Base-by-base conservation (phyloP, 2,797 vertebrate genomes). In the Gallinago stenura region DNA sequence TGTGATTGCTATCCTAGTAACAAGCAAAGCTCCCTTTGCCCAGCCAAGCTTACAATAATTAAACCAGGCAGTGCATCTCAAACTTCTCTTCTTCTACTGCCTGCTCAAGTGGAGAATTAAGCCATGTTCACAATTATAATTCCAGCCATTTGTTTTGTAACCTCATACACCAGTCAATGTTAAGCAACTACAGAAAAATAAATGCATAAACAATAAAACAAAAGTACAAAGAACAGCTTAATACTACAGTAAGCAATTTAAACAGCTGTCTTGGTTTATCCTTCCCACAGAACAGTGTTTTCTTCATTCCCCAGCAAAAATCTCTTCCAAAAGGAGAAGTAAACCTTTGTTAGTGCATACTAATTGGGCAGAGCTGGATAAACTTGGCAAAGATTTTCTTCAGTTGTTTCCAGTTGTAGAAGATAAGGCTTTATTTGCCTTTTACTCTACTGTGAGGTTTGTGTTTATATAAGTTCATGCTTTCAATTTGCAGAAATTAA, bases 231-330 rank as follows among this genome's bases (percentile, higher is more conserved):
- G 66, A 91, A 41, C 62, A 65, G 75, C 78, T 78, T 89, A 84
- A 89, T 92, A 91, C 54, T 81, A 35, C 78, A 51, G 60, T 33
- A 72, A 91, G 84, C 71, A 72, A 81, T 71, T 92, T 60, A 69
- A 92, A 79, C 70, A 89, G 78, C 70, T 95, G 62, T 72, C 78
- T 94, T 46, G 46, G 41, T 94, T 95, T 79, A 78, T 68, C 41
- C 51, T 72, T 73, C 76, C 39, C 89, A 41, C 46, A 83, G 57
- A 43, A 70, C 70, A 87, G 58, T 56, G 53, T 87, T 89, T 89
- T 84, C 57, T 86, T 92, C 87, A 31, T 84, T 92, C 48, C n/a
- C 33, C 53, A 53, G 43, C 61, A 88, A 50, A 33, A 68, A 50
- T 60, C 33, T 48, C 65, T 83, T 88, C 61, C 41, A 68, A 64